Evolutionary conservation across 2,888 invertebrate genomes (phyloP).

Genomic region (Phyllotreta striolata): DNA sequence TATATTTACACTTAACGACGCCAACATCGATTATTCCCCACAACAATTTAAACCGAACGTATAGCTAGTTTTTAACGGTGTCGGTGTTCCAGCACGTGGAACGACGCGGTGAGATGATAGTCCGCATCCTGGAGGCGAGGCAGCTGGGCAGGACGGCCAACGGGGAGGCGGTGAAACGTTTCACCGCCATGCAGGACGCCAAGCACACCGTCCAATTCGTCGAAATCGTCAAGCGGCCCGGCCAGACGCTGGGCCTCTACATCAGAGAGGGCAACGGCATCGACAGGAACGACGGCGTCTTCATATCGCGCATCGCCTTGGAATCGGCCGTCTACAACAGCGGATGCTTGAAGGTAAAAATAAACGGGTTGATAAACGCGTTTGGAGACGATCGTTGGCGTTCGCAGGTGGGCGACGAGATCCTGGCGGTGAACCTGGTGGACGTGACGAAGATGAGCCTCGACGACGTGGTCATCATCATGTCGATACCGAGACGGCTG

Average conservation of each 20-base stretch:
- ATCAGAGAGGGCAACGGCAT: slow-evolving; percentile 99
- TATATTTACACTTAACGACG: not conserved
- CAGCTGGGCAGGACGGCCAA: slow-evolving; percentile 87
- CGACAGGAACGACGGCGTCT: slow-evolving; percentile 94
- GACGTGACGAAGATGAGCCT: slow-evolving; percentile 97
- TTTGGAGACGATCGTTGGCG: not conserved
- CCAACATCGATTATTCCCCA: not conserved
- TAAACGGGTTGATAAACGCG: too few relatives aligned
- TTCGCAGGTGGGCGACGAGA: slow-evolving; percentile 92
- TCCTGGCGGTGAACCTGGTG: slow-evolving; percentile 96
- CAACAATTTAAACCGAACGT: not conserved
- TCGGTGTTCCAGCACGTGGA: slow-evolving; percentile 71
- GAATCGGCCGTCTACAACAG: slow-evolving; percentile 98
- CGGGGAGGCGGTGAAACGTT: slow-evolving; percentile 83
- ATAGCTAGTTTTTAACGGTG: not conserved
- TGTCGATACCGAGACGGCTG: slow-evolving; percentile 97
- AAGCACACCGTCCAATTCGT: slow-evolving; percentile 82
- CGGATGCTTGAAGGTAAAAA: slow-evolving; percentile 89
- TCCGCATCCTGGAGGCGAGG: slow-evolving; percentile 86
- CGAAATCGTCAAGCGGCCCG: slow-evolving; percentile 98
- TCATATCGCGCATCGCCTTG: slow-evolving; percentile 95
- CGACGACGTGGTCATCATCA: slow-evolving; percentile 98
- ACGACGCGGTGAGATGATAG: slow-evolving; percentile 93
- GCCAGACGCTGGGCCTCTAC: slow-evolving; percentile 97
- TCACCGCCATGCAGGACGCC: slow-evolving; percentile 78